Base-by-base conservation (phyloP, 2,888 invertebrate genomes). In the Dicycla oo region DNA sequence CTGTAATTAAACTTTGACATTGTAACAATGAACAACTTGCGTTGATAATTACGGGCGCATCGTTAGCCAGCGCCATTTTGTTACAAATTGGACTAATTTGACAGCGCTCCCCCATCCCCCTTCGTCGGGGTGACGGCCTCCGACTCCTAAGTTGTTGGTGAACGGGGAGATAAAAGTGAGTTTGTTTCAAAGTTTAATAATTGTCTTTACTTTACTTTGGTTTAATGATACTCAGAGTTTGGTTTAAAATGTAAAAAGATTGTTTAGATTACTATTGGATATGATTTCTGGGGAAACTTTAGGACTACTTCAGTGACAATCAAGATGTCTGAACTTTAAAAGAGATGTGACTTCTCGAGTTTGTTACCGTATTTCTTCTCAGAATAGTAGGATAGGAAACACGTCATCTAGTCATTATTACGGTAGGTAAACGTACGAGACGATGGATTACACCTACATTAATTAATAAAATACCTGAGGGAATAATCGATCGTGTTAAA, bases 71-170 rank as follows among this genome's bases (percentile, higher is more conserved):
- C 89, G 89, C 89, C 90, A 89, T 91, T 92, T 91, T 88, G 88
- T 77, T 66, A 78, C 92, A 93, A 93, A 93, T 93, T 93, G 88
- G 86, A 91, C 93, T 89, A 93, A 93, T 93, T 91, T 87, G 63
- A 78, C 70, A 63, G 30, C 54, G 34, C 67, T 57, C 62, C 72
- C 77, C 30, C 69, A 75, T 67, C 75, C 76, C 68, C 49, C 20
- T 23, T 20, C 11, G 20, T 6, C 23, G 34, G 70, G 69, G 62
- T 26, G 51, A 15, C 4, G 0, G 5, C 34, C 34, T 23, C 77
- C n/a, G 10, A 40, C 58, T 45, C 38, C n/a, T 54, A 66, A 64
- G 66, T 67, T 57, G 56, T 30, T 26, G 30, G 34, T 34, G 2
- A 43, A 63, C 51, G 10, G 6, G 18, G 13, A 76, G 66, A 70